Evolutionary conservation across 1,140 invertebrate genomes (phyloP).

Genomic region (Littorina saxatilis): DNA sequence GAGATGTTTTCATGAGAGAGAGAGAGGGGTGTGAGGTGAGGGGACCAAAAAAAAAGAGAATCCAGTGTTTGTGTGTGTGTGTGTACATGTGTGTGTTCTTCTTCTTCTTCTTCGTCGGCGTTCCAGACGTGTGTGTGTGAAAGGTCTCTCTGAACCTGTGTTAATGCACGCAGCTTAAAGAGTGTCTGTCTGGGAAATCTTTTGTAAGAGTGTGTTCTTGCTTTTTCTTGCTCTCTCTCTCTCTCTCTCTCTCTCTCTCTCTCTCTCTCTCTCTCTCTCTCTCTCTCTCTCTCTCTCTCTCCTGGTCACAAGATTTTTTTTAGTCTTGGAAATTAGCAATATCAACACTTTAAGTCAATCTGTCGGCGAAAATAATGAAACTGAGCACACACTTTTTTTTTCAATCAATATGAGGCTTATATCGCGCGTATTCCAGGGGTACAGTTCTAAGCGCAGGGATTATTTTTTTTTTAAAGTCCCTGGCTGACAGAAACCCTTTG

Average conservation of each 20-base stretch:
- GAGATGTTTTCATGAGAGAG: no score
- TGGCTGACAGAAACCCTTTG: neutral
- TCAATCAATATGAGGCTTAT: no score
- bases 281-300: neutral
- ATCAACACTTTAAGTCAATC: no score
- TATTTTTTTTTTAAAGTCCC: neutral
- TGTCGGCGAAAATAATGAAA: no score
- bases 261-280: neutral
- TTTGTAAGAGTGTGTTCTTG: no score
- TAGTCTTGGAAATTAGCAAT: neutral
- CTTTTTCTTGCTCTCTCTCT: neutral
- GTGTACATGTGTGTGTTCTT: neutral
- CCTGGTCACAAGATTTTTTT: neutral
- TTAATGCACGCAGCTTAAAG: neutral
- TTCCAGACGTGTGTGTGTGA: no score
- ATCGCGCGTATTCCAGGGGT: neutral
- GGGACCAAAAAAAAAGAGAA: neutral
- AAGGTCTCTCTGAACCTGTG: neutral
- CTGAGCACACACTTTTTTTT: no score
- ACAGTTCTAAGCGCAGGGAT: no score
- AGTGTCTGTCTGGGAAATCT: neutral
- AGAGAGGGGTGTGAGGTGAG: neutral
- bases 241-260: neutral
- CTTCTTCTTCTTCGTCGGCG: neutral
- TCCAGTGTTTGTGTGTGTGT: no score